Evolutionary conservation across 1,140 invertebrate species (phyloP).

Genomic region (Druon quercuslanigerum): DNA sequence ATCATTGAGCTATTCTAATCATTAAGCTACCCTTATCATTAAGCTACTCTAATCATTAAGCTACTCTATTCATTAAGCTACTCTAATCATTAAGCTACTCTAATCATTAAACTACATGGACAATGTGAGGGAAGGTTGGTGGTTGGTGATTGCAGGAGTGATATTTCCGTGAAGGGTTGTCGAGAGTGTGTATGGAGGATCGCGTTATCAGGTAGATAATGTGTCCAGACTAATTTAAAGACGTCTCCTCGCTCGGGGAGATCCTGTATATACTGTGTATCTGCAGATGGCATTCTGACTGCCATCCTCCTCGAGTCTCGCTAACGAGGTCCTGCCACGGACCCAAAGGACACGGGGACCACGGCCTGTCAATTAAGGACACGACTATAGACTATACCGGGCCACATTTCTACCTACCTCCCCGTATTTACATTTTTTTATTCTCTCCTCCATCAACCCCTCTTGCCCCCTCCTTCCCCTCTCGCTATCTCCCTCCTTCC

Average conservation of each 20-base stretch:
- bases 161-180: conserved; percentile 9
- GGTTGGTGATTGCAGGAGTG: background rate
- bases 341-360: conserved; percentile 67
- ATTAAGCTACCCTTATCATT: too few species aligned
- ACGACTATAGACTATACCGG: conserved; percentile 72
- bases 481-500: conserved; percentile 31
- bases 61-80: too few species aligned
- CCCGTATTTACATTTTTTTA: conserved; percentile 47
- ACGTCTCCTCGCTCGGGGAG: conserved; percentile 62
- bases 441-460: conserved; percentile 9
- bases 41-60: too few species aligned
- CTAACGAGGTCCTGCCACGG: conserved; percentile 74
- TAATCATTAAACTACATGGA: too few species aligned
- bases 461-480: conserved; percentile 38
- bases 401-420: conserved; percentile 70
- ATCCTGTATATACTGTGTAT: conserved; percentile 55
- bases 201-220: conserved; percentile 71
- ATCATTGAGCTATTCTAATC: too few species aligned
- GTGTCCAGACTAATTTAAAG: conserved; percentile 74
- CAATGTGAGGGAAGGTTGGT: background rate
- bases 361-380: conserved; percentile 75
- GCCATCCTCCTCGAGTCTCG: conserved; percentile 61
- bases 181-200: conserved; percentile 36
- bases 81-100: too few species aligned
- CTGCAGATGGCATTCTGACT: conserved; percentile 70